These are phyloP conservation scores for Stegana nigrithorax DNA, from an alignment of 2,888 invertebrate genomes.

Conservation along the genomic window DNA sequence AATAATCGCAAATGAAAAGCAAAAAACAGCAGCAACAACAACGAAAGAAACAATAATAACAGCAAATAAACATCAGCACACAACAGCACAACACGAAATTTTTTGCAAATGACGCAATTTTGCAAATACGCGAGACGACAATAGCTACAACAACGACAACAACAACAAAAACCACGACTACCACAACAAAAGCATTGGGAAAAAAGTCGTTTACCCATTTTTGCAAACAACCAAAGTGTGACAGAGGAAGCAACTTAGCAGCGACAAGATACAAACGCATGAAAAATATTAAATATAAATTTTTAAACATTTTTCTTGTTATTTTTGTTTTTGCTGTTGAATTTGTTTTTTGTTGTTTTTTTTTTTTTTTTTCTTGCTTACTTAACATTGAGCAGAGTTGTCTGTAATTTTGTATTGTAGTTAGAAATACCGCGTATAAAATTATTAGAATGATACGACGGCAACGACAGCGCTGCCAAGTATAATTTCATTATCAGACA, in stretches of 20 bases:
- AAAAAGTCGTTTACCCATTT: conserved; percentile 47
- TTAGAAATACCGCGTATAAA: no score
- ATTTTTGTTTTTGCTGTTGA: conserved; percentile 32
- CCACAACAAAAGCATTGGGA: no score
- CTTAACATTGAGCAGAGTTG: neutral
- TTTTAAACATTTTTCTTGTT: conserved; percentile 16
- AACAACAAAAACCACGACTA: conserved; percentile 16
- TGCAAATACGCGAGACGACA: conserved; percentile 31
- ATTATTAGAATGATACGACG: conserved; percentile 60
- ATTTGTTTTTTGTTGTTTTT: neutral
- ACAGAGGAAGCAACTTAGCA: neutral
- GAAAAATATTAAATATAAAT: conserved; percentile 1
- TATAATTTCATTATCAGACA: conserved; percentile 63
- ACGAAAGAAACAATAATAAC: no score
- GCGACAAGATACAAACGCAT: neutral
- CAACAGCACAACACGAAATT: conserved; percentile 42
- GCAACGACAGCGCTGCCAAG: no score
- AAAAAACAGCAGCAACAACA: no score
- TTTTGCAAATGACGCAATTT: conserved; percentile 55
- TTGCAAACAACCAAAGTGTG: conserved; percentile 19
- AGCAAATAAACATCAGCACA: no score
- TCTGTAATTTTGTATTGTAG: no score
- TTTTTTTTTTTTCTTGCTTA: neutral
- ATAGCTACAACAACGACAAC: conserved; percentile 4
- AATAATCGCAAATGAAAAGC: no score